Percentiles rank a stretch among this genome's conserved stretches.
Evolutionary conservation across 2,888 invertebrate species (phyloP).

Genomic region (Phlogophora meticulosa): DNA sequence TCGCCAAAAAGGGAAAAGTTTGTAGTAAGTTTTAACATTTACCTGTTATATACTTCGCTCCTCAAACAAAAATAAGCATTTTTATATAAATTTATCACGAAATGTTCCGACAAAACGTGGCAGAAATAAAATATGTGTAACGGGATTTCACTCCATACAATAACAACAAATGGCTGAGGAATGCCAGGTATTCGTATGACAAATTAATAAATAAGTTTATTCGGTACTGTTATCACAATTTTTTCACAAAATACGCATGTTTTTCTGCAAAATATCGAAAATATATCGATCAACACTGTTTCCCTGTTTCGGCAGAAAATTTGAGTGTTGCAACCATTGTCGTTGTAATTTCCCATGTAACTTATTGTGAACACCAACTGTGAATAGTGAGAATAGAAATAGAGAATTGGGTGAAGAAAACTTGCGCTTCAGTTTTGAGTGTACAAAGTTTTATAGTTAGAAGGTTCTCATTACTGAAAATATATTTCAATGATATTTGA

Average conservation of each 20-base stretch:
- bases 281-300: constrained; percentile 54
- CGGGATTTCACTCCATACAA: constrained; percentile 56
- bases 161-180: constrained; percentile 18
- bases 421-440: neutral
- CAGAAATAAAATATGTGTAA: constrained; percentile 72
- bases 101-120: constrained; percentile 81
- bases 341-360: neutral
- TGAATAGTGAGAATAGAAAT: neutral
- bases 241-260: constrained; percentile 28
- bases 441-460: no score
- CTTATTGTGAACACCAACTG: neutral
- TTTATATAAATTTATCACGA: constrained; percentile 57
- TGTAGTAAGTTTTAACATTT: constrained; percentile 13
- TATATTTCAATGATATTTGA: neutral
- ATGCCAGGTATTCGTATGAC: constrained; percentile 2
- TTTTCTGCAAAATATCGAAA: constrained; percentile 32
- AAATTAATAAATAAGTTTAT: neutral
- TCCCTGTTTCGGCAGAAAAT: constrained; percentile 39
- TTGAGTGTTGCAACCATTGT: constrained; percentile 40
- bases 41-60: constrained; percentile 52
- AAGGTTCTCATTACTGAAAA: rapidly evolving
- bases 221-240: constrained; percentile 14
- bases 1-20: constrained; percentile 32
- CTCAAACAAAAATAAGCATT: constrained; percentile 69
- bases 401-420: neutral